Conservation (phyloP, 2,888 invertebrate species). For the Cetonia aurata region DNA sequence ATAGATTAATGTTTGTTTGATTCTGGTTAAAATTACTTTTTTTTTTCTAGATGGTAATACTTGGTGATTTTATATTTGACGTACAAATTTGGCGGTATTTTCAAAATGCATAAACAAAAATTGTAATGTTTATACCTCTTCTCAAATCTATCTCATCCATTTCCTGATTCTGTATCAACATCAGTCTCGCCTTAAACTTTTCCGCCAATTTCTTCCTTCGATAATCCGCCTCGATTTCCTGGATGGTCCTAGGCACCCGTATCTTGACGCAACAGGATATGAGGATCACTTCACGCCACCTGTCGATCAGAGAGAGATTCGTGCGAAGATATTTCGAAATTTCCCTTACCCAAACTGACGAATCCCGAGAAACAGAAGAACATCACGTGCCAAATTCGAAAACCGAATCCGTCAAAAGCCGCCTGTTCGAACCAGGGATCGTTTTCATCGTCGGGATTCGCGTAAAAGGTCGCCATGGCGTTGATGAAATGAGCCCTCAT, state of each 20-base stretch:
- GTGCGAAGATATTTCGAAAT: background rate
- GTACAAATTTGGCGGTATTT: too few species aligned
- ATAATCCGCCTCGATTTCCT: slow-evolving; percentile 95
- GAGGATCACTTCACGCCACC: slow-evolving; percentile 76
- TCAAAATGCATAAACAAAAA: too few species aligned
- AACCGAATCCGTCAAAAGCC: slow-evolving; percentile 76
- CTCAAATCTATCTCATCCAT: slow-evolving; percentile 87
- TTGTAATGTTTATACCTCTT: slow-evolving; percentile 70
- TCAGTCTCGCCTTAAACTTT: slow-evolving; percentile 85
- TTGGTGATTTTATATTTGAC: too few species aligned
- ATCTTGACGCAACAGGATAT: slow-evolving; percentile 92
- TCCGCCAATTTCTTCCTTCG: slow-evolving; percentile 85
- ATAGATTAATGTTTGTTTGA: too few species aligned
- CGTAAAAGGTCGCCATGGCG: slow-evolving; percentile 62
- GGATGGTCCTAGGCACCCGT: slow-evolving; percentile 93
- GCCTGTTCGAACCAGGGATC: slow-evolving; percentile 80
- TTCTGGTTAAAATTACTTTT: too few species aligned
- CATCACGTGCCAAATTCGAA: slow-evolving; percentile 86
- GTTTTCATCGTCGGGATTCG: slow-evolving; percentile 63
- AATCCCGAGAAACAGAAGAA: slow-evolving; percentile 77
- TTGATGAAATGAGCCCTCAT: background rate
- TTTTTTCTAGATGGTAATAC: too few species aligned
- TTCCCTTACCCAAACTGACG: slow-evolving; percentile 71
- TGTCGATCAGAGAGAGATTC: background rate
- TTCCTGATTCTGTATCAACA: slow-evolving; percentile 85